Base-by-base conservation (phyloP, 1,140 invertebrate genomes). In the Pinna nobilis region DNA sequence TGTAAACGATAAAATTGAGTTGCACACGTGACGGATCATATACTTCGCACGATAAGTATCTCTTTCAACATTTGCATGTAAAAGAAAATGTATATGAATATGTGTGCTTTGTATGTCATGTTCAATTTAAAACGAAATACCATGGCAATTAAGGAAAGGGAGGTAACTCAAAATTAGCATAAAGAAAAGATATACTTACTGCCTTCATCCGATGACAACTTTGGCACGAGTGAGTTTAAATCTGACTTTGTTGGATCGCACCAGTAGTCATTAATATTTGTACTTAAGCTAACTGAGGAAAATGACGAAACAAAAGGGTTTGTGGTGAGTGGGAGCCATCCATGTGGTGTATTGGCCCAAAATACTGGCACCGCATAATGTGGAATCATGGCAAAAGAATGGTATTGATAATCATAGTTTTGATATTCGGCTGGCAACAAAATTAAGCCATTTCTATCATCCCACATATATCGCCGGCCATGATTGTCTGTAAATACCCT, bases 401-500 rank as follows among this genome's bases (percentile, higher is more conserved):
- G 30, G 20, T 59, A 59, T 15, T 18, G 7, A 61, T 18, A n/a
- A 44, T 18, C 5, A 63, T 61, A n/a, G 47, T 44, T 51, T 51
- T 1, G 18, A 50, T 9, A 37, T 2, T 25, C 3, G 2, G 47
- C 9, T 44, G 18, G 3, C 0, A 74, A 57, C n/a, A 66, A 66
- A 18, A 74, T 63, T 30, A 28, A 60, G 6, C 72, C 72, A 47
- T 28, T 44, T 25, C 39, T 41, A 1, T 53, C 47, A 44, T 74
- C 57, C 72, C 72, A 74, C 6, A 53, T 37, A 25, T 28, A 63
- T 18, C 60, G 72, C 9, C 44, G 65, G n/a, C 59, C 59, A 55
- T 69, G 23, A 13, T 69, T 47, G 35, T 69, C 65, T 7, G 23
- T 28, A n/a, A 53, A 33, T 1, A 74, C 28, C 9, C 37, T 47